Evolutionary conservation across 1,140 invertebrate species (phyloP), one percentile per base, ranked within the genome.

Genomic region (Alviniconcha marisindica): DNA sequence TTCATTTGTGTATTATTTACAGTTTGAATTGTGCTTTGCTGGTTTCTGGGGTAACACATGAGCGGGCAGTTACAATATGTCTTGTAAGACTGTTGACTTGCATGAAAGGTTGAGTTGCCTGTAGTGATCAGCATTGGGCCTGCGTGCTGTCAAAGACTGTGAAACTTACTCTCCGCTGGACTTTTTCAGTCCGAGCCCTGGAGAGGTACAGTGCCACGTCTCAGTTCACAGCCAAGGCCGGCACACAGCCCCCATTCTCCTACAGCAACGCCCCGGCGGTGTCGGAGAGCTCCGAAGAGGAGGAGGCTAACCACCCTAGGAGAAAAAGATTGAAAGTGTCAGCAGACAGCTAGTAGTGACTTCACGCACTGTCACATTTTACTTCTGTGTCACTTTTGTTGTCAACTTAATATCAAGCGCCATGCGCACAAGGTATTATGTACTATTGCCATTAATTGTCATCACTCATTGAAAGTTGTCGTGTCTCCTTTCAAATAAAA

Each of bases 231-330:
- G 44, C 42, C 21, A 12, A 40, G 12, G 44, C 42, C 21, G 51
- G 73, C n/a, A 33, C 42, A 76, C 5, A 40, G n/a, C n/a, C n/a
- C 38, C 36, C 40, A n/a, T 36, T 36, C 73, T 21, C 38, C 36
- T 40, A 51, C 4, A n/a, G 28, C 12, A 15, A 12, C 7, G 73
- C 21, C 42, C 42, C 28, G 63, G 24, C 71, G 2, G 33, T 42
- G 7, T 51, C 73, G 24, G 73, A 76, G 42, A 76, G 73, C 28
- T 76, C 73, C 2, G 73, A 76, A 51, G 73, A 76, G 1, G 73
- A 76, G 3, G 73, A 76, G 31, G 73, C 28, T 31, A 40, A 36
- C 40, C 40, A 54, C 10, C 28, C 73, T 1, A 7, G 21, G 0
- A 48, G 73, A 24, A 76, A 76, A 76, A 76, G 38, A n/a, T 7